Evolutionary conservation across 2,888 invertebrate genomes (phyloP).

Genomic region (Cheiracanthium punctorium): DNA sequence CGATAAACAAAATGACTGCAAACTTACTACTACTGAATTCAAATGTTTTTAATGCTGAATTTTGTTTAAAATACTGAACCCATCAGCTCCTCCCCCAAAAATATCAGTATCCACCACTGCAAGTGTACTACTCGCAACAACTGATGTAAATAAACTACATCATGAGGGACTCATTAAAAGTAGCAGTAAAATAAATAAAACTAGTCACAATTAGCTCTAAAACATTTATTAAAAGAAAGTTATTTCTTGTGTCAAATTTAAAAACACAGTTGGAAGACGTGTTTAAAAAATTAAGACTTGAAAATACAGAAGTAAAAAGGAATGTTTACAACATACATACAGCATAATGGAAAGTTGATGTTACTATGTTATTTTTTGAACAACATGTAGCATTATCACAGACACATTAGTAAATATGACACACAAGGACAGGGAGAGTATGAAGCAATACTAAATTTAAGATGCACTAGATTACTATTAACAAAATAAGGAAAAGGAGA

Average conservation of each 20-base stretch:
- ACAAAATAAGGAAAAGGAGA: too few species aligned
- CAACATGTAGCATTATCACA: conserved; percentile 55
- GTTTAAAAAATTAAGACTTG: not conserved
- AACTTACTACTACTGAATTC: too few species aligned
- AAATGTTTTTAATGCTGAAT: too few species aligned
- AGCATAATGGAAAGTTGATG: not conserved
- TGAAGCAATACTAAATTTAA: not conserved
- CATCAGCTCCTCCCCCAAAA: too few species aligned
- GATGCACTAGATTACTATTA: too few species aligned
- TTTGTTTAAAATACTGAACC: too few species aligned
- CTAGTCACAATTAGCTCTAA: not conserved
- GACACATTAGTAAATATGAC: conserved; percentile 56
- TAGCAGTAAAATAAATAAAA: too few species aligned
- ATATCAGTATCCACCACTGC: too few species aligned
- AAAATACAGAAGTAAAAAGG: not conserved
- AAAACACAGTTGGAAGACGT: not conserved
- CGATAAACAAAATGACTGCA: too few species aligned
- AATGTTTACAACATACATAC: conserved; percentile 4
- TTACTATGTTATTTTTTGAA: conserved; percentile 20
- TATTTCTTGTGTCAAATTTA: not conserved
- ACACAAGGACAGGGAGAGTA: conserved; percentile 28
- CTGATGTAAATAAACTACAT: too few species aligned
- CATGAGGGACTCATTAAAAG: too few species aligned
- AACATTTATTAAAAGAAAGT: conserved; percentile 9
- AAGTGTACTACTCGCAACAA: too few species aligned